These are phyloP conservation scores for Cataglyphis rosenhaueri DNA, from an alignment of 2,888 invertebrate species.

Conservation along the genomic window DNA sequence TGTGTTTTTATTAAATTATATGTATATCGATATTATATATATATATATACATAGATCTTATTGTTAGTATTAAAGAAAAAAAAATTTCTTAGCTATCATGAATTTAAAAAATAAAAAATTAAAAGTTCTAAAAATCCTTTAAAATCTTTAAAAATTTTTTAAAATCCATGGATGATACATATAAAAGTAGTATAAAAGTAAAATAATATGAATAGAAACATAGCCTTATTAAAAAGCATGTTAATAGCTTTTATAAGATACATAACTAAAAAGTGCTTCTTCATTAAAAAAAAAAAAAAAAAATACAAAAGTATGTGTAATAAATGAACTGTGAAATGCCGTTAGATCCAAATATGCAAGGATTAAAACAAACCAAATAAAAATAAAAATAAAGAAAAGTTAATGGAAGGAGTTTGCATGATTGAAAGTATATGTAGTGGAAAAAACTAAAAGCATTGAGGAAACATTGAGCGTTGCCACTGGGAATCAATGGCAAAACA, in stretches of 20 bases:
- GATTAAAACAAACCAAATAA: not conserved
- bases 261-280: not conserved
- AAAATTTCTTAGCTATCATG: not conserved
- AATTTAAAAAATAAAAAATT: not conserved
- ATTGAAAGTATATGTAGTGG: not conserved
- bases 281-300: not conserved
- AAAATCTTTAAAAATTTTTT: not conserved
- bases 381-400: not conserved
- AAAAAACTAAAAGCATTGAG: not conserved
- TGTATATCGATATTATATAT: not conserved
- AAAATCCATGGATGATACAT: not conserved
- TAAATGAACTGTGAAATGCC: not conserved
- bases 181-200: not conserved
- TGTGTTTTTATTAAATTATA: slow-evolving; percentile 27
- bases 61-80: not conserved
- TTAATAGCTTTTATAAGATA: not conserved
- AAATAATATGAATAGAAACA: not conserved
- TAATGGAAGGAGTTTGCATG: slow-evolving; percentile 1
- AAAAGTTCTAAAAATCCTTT: not conserved
- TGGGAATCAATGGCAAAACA: slow-evolving; percentile 2
- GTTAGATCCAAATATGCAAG: not conserved
- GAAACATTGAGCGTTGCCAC: slow-evolving; percentile 6
- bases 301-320: not conserved
- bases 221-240: not conserved
- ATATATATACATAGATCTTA: too few species aligned